Evolutionary conservation across 2,888 invertebrate genomes (phyloP).

Genomic region (Ceriagrion tenellum): DNA sequence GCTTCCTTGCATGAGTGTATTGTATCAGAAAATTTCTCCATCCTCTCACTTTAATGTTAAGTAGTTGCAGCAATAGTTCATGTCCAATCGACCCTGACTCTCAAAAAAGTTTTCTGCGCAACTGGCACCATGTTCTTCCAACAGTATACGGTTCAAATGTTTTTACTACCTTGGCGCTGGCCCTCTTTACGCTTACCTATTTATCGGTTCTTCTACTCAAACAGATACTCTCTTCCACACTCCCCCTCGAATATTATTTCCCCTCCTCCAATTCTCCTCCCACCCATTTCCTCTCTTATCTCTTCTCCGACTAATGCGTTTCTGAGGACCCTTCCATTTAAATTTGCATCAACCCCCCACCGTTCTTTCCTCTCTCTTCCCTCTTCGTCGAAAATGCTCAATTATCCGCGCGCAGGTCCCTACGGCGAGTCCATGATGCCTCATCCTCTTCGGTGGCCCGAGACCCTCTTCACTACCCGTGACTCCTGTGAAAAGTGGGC

Average conservation of each 20-base stretch:
- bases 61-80: no score
- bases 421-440: background rate
- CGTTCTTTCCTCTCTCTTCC: background rate
- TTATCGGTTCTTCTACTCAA: background rate
- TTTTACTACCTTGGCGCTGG: no score
- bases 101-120: no score
- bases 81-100: no score
- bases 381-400: background rate
- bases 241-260: background rate
- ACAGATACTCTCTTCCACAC: background rate
- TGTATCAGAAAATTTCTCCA: no score
- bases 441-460: background rate
- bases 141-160: no score
- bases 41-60: no score
- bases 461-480: no score
- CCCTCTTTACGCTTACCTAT: background rate
- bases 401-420: background rate
- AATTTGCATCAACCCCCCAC: conserved; percentile 33
- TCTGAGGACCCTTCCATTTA: conserved; percentile 36
- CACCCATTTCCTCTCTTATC: background rate
- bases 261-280: background rate
- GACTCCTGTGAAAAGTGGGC: no score
- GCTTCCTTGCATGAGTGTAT: no score
- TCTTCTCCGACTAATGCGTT: background rate
- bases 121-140: no score